phyloP scores from a whole-genome alignment of 2,797 vertebrate genomes.

The Eulemur albifrons region DNA sequence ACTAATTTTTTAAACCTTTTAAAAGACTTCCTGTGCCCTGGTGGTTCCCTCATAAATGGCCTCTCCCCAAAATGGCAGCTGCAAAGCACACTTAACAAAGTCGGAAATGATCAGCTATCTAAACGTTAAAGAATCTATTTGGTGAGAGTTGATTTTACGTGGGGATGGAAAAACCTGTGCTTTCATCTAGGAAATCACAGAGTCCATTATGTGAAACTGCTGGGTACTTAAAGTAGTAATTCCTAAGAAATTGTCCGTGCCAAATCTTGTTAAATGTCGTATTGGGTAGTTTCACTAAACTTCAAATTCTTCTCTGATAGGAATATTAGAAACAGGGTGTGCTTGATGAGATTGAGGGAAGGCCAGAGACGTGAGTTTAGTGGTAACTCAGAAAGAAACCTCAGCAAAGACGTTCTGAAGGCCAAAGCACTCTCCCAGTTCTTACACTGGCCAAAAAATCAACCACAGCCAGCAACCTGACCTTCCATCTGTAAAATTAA shows the following conservation, averaged over 20 bases:
- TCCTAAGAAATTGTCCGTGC: constrained; percentile 54
- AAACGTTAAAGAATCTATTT: constrained; percentile 12
- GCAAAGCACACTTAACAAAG: background rate
- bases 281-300: background rate
- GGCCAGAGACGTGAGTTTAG: background rate
- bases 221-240: constrained; percentile 38
- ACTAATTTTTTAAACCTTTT: constrained; percentile 68
- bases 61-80: constrained; percentile 41
- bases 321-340: background rate
- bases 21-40: constrained; percentile 54
- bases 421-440: background rate
- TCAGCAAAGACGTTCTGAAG: background rate
- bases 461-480: fast-evolving
- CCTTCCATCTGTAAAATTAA: background rate
- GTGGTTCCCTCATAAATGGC: constrained; percentile 50
- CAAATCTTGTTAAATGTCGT: constrained; percentile 38
- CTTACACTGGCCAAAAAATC: background rate
- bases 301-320: constrained; percentile 19
- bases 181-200: constrained; percentile 47
- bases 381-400: background rate
- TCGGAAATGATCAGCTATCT: background rate
- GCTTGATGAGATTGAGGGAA: background rate
- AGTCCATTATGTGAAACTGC: constrained; percentile 11
- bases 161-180: background rate
- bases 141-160: constrained; percentile 9